Evolutionary conservation across 1,140 invertebrate genomes (phyloP).

Genomic region (Bemisia tabaci): DNA sequence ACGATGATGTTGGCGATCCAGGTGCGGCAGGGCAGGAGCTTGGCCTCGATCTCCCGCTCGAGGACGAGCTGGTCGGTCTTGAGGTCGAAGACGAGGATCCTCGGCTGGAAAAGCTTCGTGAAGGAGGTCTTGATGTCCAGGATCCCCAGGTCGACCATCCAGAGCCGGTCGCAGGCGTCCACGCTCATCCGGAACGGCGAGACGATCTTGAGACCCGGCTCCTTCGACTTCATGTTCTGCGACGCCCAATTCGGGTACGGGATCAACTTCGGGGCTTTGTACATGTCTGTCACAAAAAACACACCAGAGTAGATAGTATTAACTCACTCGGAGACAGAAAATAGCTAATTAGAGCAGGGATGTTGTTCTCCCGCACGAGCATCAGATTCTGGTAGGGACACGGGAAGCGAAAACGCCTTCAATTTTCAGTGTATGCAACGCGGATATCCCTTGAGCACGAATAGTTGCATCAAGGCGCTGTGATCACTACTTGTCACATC

Average conservation of each 20-base stretch:
- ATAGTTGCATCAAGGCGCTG: too few relatives aligned
- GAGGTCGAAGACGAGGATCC: constrained; percentile 53
- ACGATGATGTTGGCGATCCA: constrained; percentile 61
- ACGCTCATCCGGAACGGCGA: constrained; percentile 55
- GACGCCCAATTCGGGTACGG: constrained; percentile 62
- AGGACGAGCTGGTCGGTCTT: constrained; percentile 49
- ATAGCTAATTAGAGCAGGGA: too few relatives aligned
- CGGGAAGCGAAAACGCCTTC: too few relatives aligned
- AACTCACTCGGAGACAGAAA: too few relatives aligned
- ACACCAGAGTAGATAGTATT: too few relatives aligned
- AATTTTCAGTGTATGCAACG: too few relatives aligned
- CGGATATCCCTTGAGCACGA: too few relatives aligned
- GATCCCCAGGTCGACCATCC: constrained; percentile 58
- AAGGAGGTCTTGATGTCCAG: constrained; percentile 43
- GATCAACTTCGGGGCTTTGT: constrained; percentile 40
- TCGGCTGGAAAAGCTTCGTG: constrained; percentile 38
- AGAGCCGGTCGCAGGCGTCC: constrained; percentile 55
- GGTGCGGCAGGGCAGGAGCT: constrained; percentile 44
- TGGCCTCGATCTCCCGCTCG: constrained; percentile 43
- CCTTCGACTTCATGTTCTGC: constrained; percentile 32
- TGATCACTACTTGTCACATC: too few relatives aligned
- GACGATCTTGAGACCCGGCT: constrained; percentile 43
- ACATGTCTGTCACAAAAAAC: too few relatives aligned
- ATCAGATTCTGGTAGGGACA: too few relatives aligned
- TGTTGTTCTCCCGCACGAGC: too few relatives aligned